Conservation (phyloP, 2,113 vertebrate species). For the Ochotona princeps region DNA sequence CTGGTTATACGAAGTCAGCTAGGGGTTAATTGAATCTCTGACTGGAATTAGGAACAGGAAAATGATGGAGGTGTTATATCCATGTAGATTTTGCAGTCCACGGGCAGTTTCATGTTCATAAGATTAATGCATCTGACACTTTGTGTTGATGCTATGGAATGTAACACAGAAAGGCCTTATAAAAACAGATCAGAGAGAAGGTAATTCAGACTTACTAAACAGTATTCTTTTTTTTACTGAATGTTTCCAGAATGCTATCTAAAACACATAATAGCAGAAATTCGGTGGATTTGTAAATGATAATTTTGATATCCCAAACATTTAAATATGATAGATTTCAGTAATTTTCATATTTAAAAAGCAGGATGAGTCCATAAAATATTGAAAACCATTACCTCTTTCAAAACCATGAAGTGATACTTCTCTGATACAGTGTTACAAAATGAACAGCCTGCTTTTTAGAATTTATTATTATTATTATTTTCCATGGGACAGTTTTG, state of each 20-base stretch:
- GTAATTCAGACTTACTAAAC: not conserved
- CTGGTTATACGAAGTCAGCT: not conserved
- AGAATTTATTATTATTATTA: not conserved
- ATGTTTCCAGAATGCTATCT: not conserved
- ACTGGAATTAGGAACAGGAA: not conserved
- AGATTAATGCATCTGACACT: not conserved
- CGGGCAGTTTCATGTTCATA: not conserved
- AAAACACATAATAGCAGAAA: not conserved
- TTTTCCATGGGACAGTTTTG: too few relatives aligned
- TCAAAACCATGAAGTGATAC: not conserved
- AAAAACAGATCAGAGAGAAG: not conserved
- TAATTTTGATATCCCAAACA: not conserved
- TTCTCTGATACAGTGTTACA: not conserved
- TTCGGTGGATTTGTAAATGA: not conserved
- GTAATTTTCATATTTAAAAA: not conserved
- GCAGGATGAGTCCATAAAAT: conserved; percentile 7
- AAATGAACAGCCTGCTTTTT: not conserved
- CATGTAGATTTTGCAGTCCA: not conserved
- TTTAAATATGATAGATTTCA: conserved; percentile 24
- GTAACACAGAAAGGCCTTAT: not conserved
- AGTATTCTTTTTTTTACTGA: not conserved
- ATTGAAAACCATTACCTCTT: not conserved
- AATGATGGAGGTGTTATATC: not conserved
- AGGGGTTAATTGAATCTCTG: not conserved
- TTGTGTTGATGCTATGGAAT: not conserved